Conservation (phyloP, 2,888 invertebrate genomes). For the Anaspis maculata region DNA sequence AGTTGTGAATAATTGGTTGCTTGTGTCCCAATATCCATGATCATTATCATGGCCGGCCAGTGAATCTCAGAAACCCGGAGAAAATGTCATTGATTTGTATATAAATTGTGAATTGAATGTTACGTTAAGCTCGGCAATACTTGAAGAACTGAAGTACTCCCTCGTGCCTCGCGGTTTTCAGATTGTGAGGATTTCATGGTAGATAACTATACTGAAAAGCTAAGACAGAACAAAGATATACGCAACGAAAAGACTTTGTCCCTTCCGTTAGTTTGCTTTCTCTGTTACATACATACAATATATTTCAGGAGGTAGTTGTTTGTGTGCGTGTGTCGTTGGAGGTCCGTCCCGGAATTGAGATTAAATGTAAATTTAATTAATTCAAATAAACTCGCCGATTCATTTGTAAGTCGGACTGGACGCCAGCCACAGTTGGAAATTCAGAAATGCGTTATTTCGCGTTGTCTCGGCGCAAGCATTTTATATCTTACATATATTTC, state of each 20-base stretch:
- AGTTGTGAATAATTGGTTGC: too few species aligned
- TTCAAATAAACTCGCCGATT: conserved; percentile 20
- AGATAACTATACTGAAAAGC: conserved; percentile 11
- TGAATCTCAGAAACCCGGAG: too few species aligned
- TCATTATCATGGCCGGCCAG: too few species aligned
- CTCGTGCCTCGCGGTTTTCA: conserved; percentile 5
- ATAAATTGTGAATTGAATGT: too few species aligned
- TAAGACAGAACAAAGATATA: conserved; percentile 11
- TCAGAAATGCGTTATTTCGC: conserved; percentile 10
- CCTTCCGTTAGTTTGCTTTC: too few species aligned
- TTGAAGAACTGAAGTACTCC: too few species aligned
- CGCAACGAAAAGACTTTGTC: conserved; percentile 11
- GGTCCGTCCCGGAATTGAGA: conserved; percentile 20
- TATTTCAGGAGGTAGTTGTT: too few species aligned
- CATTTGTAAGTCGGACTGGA: conserved; percentile 5
- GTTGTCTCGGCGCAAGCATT: conserved; percentile 12
- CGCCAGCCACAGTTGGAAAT: conserved; percentile 8
- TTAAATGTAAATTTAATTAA: conserved; percentile 30
- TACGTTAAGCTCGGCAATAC: too few species aligned
- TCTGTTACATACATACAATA: too few species aligned
- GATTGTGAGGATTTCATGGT: conserved; percentile 10
- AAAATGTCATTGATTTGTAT: too few species aligned
- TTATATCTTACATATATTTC: conserved; percentile 17
- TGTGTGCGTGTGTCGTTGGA: conserved; percentile 11
- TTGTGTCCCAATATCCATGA: too few species aligned